Conservation (phyloP, 2,113 vertebrate species). For the Vulpes lagopus region DNA sequence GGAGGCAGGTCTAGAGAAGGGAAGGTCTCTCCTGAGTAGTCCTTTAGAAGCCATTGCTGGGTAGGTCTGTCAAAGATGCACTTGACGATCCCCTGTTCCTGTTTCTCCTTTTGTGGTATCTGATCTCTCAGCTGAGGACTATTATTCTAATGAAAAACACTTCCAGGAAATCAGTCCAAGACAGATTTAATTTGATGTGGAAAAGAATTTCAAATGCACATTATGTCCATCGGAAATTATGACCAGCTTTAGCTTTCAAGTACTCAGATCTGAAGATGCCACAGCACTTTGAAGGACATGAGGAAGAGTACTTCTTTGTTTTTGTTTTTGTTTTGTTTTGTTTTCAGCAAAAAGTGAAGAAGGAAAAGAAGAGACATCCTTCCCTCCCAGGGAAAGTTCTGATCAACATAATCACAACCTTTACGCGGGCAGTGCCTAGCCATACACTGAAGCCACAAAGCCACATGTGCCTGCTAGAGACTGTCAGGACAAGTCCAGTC, state of each 20-base stretch:
- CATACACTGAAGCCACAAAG: neutral
- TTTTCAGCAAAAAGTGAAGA: constrained; percentile 53
- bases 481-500: neutral
- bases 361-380: neutral
- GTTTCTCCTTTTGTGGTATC: constrained; percentile 45
- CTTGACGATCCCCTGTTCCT: neutral
- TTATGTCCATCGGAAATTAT: constrained; percentile 75
- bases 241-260: constrained; percentile 75
- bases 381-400: neutral
- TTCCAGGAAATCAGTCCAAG: constrained; percentile 82
- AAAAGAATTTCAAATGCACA: constrained; percentile 76
- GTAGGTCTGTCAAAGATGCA: neutral
- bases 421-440: neutral
- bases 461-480: neutral
- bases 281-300: constrained; percentile 61
- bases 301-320: neutral
- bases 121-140: constrained; percentile 78
- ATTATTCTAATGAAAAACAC: constrained; percentile 83
- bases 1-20: neutral
- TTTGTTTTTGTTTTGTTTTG: neutral
- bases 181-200: constrained; percentile 80
- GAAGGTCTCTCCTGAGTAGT: neutral
- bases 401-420: neutral
- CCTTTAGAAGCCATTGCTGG: neutral
- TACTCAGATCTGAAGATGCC: constrained; percentile 77